These are phyloP conservation scores for Pteronura brasiliensis DNA, from an alignment of 2,113 vertebrate genomes.

Conservation along the genomic window DNA sequence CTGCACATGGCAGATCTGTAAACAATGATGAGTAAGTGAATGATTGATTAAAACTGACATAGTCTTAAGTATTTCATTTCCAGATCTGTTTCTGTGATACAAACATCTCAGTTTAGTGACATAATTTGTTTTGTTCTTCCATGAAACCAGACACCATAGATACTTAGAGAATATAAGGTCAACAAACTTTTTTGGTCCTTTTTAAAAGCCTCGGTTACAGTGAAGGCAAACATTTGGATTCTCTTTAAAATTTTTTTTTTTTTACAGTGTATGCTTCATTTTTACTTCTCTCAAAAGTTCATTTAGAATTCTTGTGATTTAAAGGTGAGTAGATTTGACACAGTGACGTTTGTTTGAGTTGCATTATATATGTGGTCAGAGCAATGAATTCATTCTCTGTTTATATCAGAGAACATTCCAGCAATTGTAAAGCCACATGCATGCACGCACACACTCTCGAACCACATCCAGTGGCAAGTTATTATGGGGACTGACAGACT, in stretches of 20 bases:
- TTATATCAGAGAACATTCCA: constrained; percentile 82
- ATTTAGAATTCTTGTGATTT: constrained; percentile 75
- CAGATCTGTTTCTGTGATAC: background rate
- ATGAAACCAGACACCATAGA: background rate
- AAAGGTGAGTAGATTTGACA: constrained; percentile 75
- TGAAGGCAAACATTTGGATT: constrained; percentile 7
- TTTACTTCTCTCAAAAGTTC: constrained; percentile 66
- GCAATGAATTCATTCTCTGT: constrained; percentile 77
- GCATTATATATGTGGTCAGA: constrained; percentile 78
- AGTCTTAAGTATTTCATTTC: constrained; percentile 9
- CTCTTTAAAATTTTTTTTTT: background rate
- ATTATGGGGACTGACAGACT: constrained; percentile 95
- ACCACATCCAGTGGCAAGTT: constrained; percentile 88
- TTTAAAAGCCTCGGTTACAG: constrained; percentile 35
- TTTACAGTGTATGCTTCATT: constrained; percentile 27
- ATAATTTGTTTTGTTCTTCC: constrained; percentile 2
- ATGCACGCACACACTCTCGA: constrained; percentile 72
- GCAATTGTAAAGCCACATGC: constrained; percentile 83
- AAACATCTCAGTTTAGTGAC: background rate
- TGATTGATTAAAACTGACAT: background rate
- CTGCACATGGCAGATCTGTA: background rate
- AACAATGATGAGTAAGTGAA: background rate
- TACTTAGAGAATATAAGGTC: background rate
- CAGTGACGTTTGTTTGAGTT: constrained; percentile 73
- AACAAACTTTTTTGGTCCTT: constrained; percentile 51